These are phyloP conservation scores for Tenrec ecaudatus DNA, from an alignment of 2,113 vertebrate species.

Conservation along the genomic window DNA sequence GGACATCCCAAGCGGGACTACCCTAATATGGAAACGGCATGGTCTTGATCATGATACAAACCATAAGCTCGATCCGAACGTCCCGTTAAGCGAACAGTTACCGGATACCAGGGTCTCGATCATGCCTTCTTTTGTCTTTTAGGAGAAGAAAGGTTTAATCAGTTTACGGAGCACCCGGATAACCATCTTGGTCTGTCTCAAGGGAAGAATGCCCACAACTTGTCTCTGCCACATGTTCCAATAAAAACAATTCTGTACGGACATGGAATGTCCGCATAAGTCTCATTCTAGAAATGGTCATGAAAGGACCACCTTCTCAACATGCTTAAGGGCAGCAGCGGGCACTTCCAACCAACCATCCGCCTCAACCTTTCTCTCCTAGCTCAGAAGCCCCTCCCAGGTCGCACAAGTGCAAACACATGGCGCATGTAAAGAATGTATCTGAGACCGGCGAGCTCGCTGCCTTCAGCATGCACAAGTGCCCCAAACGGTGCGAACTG, in stretches of 20 bases:
- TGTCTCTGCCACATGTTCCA: not conserved
- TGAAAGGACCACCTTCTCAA: not conserved
- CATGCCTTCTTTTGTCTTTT: not conserved
- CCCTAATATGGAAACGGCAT: not conserved
- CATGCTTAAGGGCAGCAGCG: not conserved
- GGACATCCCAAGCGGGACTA: not conserved
- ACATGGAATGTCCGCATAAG: not conserved
- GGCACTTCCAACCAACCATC: not conserved
- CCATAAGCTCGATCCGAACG: not conserved
- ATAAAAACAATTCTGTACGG: not conserved
- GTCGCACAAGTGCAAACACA: conserved; percentile 71
- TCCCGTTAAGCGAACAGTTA: not conserved
- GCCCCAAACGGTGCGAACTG: not conserved
- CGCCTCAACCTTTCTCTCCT: not conserved
- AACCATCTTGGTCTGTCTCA: not conserved
- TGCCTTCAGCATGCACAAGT: conserved; percentile 53
- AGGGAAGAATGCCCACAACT: not conserved
- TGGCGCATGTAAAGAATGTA: conserved; percentile 69
- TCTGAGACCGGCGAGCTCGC: conserved; percentile 47
- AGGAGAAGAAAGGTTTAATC: not conserved
- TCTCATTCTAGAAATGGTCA: conserved; percentile 19
- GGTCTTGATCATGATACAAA: not conserved
- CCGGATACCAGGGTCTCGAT: not conserved
- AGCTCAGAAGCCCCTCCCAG: not conserved
- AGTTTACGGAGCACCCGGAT: conserved; percentile 13